Base-by-base conservation (phyloP, 2,797 vertebrate species). In the Carcharodon carcharias region DNA sequence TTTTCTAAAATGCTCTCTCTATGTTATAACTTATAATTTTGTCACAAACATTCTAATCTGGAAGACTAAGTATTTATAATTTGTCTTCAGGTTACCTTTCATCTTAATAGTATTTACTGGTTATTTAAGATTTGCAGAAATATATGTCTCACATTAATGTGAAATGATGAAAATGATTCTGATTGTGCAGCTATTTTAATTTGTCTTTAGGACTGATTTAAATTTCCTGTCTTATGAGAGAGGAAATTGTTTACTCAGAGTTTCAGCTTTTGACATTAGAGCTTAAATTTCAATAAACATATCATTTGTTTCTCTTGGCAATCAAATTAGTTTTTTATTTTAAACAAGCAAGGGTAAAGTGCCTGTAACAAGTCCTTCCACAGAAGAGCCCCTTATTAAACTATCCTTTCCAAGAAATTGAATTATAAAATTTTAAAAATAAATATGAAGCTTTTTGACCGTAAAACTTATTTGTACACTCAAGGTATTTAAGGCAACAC, bases 251-350 rank as follows among this genome's bases (percentile, higher is more conserved):
- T 89, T 89, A 7, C 31, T 58, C 61, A 96, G 18, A 71, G 73
- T 16, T 14, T 80, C n/a, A 85, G 35, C 63, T 77, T 92, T 96
- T 63, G 58, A 21, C 45, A 85, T 63, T 31, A 61, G 16, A 45
- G 96, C 14, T 96, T 87, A 65, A 61, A 45, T 61, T 87, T 96
- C 56, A 85, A 54, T 87, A 9, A 96, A 87, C 45, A 63, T 16
- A 40, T 85, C 7, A 7, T n/a, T 87, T 65, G 77, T 87, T 85
- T 87, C 87, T 63, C 77, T 40, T 95, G 93, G 67, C 23, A 61
- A 63, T 56, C 58, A 45, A 50, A 87, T 45, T 2, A n/a, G 2
- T 21, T 8, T 50, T 31, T 14, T 54, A 65, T 96, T 85, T 87
- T 28, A 96, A 85, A 85, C n/a, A 88, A 88, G 56, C 45, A 87